These are phyloP conservation scores for Anoplius nigerrimus DNA, from an alignment of 2,888 invertebrate species.

Conservation along the genomic window DNA sequence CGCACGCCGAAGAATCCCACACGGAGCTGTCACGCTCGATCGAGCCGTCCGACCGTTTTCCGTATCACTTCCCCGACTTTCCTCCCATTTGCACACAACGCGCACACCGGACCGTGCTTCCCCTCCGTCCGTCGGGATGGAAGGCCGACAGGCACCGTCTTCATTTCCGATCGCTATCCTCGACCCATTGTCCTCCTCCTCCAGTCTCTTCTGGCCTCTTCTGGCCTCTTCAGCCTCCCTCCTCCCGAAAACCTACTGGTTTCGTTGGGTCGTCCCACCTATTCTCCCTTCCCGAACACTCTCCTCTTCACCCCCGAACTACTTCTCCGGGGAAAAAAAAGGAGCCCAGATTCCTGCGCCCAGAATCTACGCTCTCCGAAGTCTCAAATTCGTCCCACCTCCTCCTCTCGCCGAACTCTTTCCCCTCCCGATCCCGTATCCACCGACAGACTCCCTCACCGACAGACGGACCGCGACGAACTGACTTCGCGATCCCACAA, in stretches of 20 bases:
- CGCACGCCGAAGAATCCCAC: too few relatives aligned
- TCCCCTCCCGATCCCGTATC: slow-evolving; percentile 17
- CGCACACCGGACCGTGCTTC: slow-evolving; percentile 11
- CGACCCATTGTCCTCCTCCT: neutral
- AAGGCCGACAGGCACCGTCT: neutral
- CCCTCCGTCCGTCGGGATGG: neutral
- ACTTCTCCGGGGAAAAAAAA: too few relatives aligned
- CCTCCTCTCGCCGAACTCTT: slow-evolving; percentile 8
- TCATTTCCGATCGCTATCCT: neutral
- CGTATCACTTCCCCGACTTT: too few relatives aligned
- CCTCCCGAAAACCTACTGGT: too few relatives aligned
- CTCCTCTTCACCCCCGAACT: too few relatives aligned
- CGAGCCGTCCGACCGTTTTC: too few relatives aligned
- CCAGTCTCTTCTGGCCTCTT: neutral
- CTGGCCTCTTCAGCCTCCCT: neutral
- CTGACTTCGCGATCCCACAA: slow-evolving; percentile 68
- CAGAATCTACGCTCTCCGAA: too few relatives aligned
- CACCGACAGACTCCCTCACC: slow-evolving; percentile 42
- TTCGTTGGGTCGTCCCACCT: too few relatives aligned
- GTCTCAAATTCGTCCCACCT: slow-evolving; percentile 1
- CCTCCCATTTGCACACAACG: neutral
- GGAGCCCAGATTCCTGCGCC: too few relatives aligned
- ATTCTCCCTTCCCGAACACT: neutral
- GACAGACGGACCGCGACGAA: slow-evolving; percentile 62
- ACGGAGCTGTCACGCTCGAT: too few relatives aligned